A percentile compares a stretch with the other conserved stretches of the same genome.
phyloP scores from a whole-genome alignment of 2,797 vertebrate species.

The Botia kubotai region DNA sequence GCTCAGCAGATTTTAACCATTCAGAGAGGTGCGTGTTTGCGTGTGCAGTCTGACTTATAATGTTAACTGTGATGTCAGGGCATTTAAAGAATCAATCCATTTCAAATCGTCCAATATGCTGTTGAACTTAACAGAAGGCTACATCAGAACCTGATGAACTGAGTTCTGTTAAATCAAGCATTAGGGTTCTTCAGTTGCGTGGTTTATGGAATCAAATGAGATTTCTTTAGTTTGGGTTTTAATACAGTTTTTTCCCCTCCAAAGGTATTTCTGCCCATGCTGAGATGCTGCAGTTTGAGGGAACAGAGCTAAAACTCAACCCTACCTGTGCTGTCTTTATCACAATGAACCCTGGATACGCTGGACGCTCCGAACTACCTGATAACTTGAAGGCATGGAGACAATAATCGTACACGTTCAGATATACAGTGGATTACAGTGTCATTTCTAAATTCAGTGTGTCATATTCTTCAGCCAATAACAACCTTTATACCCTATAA shows the following conservation, averaged over 20 bases:
- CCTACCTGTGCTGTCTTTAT: constrained; percentile 92
- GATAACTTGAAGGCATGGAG: constrained; percentile 87
- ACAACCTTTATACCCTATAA: too few relatives aligned
- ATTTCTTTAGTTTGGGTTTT: neutral
- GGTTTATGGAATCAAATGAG: neutral
- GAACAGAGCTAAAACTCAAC: constrained; percentile 87
- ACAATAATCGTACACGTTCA: neutral
- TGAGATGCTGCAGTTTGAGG: constrained; percentile 87
- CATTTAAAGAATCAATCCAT: constrained; percentile 6
- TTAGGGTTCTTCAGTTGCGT: neutral
- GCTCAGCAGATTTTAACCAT: constrained; percentile 95
- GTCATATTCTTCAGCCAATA: neutral
- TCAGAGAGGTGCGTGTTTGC: constrained; percentile 84
- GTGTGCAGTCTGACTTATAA: constrained; percentile 9
- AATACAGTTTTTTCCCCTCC: neutral
- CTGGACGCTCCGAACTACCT: constrained; percentile 89
- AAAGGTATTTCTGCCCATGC: constrained; percentile 83
- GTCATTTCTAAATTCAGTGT: neutral
- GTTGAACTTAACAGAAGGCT: neutral
- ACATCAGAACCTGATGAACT: constrained; percentile 2
- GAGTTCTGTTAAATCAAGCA: neutral
- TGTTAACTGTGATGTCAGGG: neutral
- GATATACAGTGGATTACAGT: neutral
- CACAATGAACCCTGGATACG: constrained; percentile 95
- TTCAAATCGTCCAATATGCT: neutral